phyloP scores from a whole-genome alignment of 1,140 invertebrate genomes.

The Ptiloglossa arizonensis region DNA sequence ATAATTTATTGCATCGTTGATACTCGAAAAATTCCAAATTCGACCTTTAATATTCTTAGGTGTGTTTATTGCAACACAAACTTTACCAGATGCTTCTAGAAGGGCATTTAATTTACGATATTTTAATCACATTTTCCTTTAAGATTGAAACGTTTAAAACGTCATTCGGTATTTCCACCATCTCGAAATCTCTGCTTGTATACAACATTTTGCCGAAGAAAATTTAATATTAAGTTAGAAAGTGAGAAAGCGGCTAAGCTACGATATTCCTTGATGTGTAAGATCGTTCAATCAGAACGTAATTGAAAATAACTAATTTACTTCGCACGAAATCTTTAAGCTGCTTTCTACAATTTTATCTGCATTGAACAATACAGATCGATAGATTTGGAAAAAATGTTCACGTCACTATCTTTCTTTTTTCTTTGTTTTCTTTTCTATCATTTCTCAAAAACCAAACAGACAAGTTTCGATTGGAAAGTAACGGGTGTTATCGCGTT shows the following conservation, averaged over 20 bases:
- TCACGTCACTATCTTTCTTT: too few relatives aligned
- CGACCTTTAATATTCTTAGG: background rate
- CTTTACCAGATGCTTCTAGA: constrained; percentile 3
- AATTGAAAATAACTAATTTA: constrained; percentile 1
- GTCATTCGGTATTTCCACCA: background rate
- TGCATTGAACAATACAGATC: too few relatives aligned
- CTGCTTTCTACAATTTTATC: too few relatives aligned
- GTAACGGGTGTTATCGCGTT: too few relatives aligned
- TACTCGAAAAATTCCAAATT: background rate
- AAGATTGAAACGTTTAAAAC: background rate
- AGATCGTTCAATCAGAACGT: background rate
- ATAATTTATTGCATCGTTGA: background rate
- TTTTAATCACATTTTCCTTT: constrained; percentile 8
- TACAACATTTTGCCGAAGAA: background rate
- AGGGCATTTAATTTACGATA: too few relatives aligned
- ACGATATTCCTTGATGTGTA: background rate
- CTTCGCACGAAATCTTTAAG: background rate
- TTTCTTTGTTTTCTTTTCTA: too few relatives aligned
- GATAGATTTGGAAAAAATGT: too few relatives aligned
- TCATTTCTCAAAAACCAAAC: too few relatives aligned
- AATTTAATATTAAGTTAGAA: background rate
- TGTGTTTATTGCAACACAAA: too few relatives aligned
- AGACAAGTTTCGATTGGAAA: too few relatives aligned
- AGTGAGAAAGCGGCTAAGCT: background rate
- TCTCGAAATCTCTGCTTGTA: background rate